These are phyloP conservation scores for human (Homo sapiens) DNA, from an alignment of 2,113 vertebrate species.

Conservation along the genomic window DNA sequence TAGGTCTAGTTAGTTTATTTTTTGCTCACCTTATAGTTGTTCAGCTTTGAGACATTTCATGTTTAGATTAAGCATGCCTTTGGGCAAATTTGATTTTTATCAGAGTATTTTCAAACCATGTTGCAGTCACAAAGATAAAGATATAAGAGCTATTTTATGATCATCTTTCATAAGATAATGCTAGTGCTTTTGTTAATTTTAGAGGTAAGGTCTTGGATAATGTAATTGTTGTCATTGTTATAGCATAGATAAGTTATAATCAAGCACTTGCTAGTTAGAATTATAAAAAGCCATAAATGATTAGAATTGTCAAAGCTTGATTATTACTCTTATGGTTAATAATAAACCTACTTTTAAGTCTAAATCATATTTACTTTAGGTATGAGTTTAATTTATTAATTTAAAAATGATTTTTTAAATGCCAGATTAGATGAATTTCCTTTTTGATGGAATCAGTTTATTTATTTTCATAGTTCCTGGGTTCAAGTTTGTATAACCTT, in stretches of 20 bases:
- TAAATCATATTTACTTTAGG: not conserved
- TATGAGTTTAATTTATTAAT: conserved; percentile 31
- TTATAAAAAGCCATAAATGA: not conserved
- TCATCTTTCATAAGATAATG: conserved; percentile 43
- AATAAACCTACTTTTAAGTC: conserved; percentile 21
- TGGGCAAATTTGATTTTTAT: conserved; percentile 71
- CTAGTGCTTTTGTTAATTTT: conserved; percentile 23
- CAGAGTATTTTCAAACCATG: conserved; percentile 42
- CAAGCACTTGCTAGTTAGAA: conserved; percentile 24
- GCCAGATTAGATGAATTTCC: not conserved
- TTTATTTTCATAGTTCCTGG: not conserved
- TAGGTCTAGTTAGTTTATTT: conserved; percentile 59
- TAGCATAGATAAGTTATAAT: not conserved
- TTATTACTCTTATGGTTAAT: conserved; percentile 2
- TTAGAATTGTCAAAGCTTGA: not conserved
- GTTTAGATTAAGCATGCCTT: conserved; percentile 65
- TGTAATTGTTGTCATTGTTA: not conserved
- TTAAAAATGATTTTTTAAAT: conserved; percentile 23
- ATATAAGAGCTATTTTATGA: conserved; percentile 45
- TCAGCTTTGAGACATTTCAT: conserved; percentile 63
- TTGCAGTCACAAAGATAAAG: conserved; percentile 7
- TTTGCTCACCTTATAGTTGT: conserved; percentile 51
- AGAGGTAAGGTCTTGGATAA: conserved; percentile 37
- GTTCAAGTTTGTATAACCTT: not conserved
- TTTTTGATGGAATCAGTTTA: not conserved